Evolutionary conservation across 2,888 invertebrate genomes (phyloP).

Genomic region (Agonopterix arenella): DNA sequence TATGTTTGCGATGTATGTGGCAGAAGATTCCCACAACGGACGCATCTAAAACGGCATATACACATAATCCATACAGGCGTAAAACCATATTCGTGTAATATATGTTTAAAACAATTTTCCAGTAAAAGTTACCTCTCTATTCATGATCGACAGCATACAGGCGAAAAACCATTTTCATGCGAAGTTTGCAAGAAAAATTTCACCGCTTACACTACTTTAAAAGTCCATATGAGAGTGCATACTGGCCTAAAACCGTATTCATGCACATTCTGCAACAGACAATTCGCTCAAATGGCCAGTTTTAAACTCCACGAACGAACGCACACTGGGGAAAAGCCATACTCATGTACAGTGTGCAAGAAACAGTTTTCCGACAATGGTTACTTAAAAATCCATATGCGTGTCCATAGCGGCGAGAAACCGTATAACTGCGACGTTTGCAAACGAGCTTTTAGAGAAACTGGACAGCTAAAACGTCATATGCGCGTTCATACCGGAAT

Average conservation of each 20-base stretch:
- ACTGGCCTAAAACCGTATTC: conserved; percentile 59
- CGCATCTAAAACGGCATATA: conserved; percentile 60
- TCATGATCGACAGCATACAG: conserved; percentile 59
- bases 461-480: conserved; percentile 56
- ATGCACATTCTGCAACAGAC: conserved; percentile 50
- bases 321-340: conserved; percentile 59
- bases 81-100: conserved; percentile 48
- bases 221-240: conserved; percentile 63
- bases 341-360: conserved; percentile 50
- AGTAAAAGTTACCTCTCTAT: conserved; percentile 60
- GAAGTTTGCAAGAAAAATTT: conserved; percentile 61
- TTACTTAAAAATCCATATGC: conserved; percentile 62
- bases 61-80: conserved; percentile 55
- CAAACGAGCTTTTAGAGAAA: conserved; percentile 53
- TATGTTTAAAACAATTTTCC: conserved; percentile 58
- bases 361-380: conserved; percentile 65
- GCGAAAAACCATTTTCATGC: conserved; percentile 52
- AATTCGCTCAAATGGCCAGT: conserved; percentile 63
- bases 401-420: conserved; percentile 58
- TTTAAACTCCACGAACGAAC: conserved; percentile 59
- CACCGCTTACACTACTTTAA: conserved; percentile 58
- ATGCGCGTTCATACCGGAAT: conserved; percentile 53
- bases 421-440: conserved; percentile 56
- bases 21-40: conserved; percentile 49
- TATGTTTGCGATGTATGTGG: conserved; percentile 63